Conservation (phyloP, 2,797 vertebrate genomes). For the Atherinosoma microstoma region DNA sequence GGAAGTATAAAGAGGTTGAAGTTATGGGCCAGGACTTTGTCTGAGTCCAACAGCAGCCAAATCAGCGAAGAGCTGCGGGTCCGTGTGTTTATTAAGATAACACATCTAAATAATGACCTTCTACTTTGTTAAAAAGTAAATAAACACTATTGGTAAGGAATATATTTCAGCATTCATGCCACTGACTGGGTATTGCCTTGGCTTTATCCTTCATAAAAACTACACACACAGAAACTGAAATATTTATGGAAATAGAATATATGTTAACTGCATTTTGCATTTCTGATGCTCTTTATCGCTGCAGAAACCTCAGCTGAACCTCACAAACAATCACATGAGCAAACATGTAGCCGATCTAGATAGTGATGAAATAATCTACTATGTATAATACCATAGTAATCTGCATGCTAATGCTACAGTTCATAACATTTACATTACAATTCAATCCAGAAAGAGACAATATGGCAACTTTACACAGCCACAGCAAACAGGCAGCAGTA, state of each 20-base stretch:
- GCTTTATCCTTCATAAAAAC: slow-evolving; percentile 21
- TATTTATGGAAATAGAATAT: neutral
- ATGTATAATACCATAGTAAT: slow-evolving; percentile 39
- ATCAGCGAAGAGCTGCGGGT: slow-evolving; percentile 17
- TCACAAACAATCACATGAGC: slow-evolving; percentile 13
- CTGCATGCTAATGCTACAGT: slow-evolving; percentile 54
- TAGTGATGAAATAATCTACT: slow-evolving; percentile 36
- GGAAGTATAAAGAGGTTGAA: no score
- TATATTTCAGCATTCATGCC: neutral
- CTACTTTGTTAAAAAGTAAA: neutral
- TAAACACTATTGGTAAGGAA: neutral
- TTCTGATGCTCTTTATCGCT: neutral
- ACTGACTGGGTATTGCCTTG: neutral
- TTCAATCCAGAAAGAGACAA: slow-evolving; percentile 42
- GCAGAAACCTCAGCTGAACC: slow-evolving; percentile 22
- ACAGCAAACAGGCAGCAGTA: slow-evolving; percentile 15
- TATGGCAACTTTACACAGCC: slow-evolving; percentile 15
- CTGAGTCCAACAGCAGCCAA: neutral
- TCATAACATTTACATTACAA: slow-evolving; percentile 59
- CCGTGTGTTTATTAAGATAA: slow-evolving; percentile 7
- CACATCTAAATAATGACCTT: slow-evolving; percentile 7
- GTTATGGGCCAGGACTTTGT: neutral
- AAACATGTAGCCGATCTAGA: slow-evolving; percentile 40
- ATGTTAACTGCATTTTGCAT: slow-evolving; percentile 13
- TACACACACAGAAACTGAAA: neutral